These are phyloP conservation scores for Syngnathus scovelli DNA, from an alignment of 2,113 vertebrate genomes.

Conservation along the genomic window DNA sequence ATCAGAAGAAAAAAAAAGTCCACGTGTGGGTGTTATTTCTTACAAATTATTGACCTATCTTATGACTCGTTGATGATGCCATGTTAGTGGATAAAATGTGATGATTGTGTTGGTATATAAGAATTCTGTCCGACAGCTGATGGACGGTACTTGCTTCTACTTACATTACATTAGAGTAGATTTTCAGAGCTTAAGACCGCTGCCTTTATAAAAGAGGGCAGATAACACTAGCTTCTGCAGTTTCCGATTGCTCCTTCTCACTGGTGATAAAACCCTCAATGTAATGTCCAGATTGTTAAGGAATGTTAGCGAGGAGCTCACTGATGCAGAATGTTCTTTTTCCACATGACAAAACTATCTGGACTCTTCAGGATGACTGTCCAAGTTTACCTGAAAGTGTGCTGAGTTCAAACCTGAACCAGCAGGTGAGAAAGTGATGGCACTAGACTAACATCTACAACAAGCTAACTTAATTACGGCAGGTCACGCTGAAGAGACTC, in stretches of 20 bases:
- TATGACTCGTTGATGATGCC: no score
- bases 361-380: conserved; percentile 51
- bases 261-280: conserved; percentile 59
- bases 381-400: not conserved
- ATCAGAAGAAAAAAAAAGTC: no score
- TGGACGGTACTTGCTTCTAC: not conserved
- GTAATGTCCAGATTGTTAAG: conserved; percentile 67
- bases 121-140: no score
- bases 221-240: conserved; percentile 18
- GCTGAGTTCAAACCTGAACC: not conserved
- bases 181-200: not conserved
- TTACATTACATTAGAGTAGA: not conserved
- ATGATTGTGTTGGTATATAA: no score
- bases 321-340: conserved; percentile 62
- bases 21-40: no score
- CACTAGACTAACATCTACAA: not conserved
- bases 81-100: no score
- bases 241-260: conserved; percentile 30
- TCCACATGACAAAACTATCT: conserved; percentile 44
- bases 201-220: not conserved
- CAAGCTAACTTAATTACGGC: not conserved
- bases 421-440: not conserved
- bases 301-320: conserved; percentile 53
- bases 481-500: no score
- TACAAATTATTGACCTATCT: no score